These are phyloP conservation scores for Platypus cylindrus DNA, from an alignment of 2,888 invertebrate genomes.

Conservation along the genomic window DNA sequence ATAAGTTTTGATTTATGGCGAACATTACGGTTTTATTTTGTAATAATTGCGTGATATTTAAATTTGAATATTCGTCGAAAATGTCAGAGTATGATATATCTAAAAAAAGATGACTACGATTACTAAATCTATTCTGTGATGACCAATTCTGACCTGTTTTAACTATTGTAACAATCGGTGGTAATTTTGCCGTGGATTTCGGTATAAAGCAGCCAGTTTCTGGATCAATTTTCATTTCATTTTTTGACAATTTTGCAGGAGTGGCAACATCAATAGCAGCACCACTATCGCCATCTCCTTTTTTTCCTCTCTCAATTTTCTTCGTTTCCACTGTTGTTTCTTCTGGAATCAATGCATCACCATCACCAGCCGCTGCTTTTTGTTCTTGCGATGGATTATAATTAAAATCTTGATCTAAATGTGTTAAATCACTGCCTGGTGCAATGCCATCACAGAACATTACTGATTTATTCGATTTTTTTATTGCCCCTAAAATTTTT, in stretches of 20 bases:
- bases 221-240: conserved; percentile 36
- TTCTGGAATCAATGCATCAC: conserved; percentile 7
- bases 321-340: conserved; percentile 17
- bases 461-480: conserved; percentile 57
- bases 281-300: conserved; percentile 11
- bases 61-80: conserved; percentile 41
- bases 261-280: too few species aligned
- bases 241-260: conserved; percentile 19
- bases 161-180: conserved; percentile 42
- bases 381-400: conserved; percentile 18
- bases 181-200: conserved; percentile 38
- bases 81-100: conserved; percentile 12
- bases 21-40: conserved; percentile 54
- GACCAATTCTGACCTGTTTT: conserved; percentile 38
- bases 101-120: conserved; percentile 5
- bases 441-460: conserved; percentile 85
- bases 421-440: conserved; percentile 75
- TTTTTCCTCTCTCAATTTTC: conserved; percentile 1
- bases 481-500: conserved; percentile 32
- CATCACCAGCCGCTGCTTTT: conserved; percentile 1
- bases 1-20: conserved; percentile 61
- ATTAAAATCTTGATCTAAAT: conserved; percentile 51
- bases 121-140: background rate
- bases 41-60: conserved; percentile 43
- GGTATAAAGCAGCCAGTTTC: conserved; percentile 45